Conservation (phyloP, 2,797 vertebrate genomes). For the Calcarius lapponicus region DNA sequence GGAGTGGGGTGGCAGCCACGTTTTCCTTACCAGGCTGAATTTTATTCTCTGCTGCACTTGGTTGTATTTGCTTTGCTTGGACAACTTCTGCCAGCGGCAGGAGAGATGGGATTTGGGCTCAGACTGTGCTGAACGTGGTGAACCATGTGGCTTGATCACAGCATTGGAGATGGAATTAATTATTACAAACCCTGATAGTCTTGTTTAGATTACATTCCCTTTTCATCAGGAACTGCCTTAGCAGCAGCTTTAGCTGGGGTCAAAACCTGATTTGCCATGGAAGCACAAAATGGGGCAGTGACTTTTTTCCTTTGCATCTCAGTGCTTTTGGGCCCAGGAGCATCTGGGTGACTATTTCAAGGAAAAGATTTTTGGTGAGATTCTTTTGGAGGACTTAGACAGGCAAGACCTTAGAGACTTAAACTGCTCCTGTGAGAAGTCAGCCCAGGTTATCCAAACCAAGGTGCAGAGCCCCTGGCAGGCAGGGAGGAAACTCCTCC, state of each 20-base stretch:
- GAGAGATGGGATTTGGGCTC: neutral
- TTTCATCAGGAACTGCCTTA: constrained; percentile 31
- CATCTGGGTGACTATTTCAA: constrained; percentile 63
- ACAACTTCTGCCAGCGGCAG: neutral
- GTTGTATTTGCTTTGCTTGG: neutral
- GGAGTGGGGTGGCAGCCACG: neutral
- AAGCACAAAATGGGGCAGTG: constrained; percentile 26
- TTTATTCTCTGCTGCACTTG: neutral
- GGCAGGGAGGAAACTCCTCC: neutral
- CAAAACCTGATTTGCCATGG: constrained; percentile 59
- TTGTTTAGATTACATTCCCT: constrained; percentile 8
- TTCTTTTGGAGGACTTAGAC: too few relatives aligned
- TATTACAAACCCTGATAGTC: neutral
- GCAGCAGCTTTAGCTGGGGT: constrained; percentile 23
- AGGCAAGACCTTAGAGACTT: constrained; percentile 65
- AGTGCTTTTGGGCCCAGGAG: constrained; percentile 62
- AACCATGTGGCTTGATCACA: fast-evolving
- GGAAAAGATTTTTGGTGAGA: constrained; percentile 62
- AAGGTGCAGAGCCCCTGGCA: neutral
- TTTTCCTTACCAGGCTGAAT: neutral
- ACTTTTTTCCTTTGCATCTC: constrained; percentile 62
- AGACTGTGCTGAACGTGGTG: neutral
- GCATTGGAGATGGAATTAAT: neutral
- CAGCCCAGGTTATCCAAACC: constrained; percentile 54
- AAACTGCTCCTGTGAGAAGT: constrained; percentile 62